phyloP scores from a whole-genome alignment of 2,113 vertebrate species.

The Trogon surrucura region DNA sequence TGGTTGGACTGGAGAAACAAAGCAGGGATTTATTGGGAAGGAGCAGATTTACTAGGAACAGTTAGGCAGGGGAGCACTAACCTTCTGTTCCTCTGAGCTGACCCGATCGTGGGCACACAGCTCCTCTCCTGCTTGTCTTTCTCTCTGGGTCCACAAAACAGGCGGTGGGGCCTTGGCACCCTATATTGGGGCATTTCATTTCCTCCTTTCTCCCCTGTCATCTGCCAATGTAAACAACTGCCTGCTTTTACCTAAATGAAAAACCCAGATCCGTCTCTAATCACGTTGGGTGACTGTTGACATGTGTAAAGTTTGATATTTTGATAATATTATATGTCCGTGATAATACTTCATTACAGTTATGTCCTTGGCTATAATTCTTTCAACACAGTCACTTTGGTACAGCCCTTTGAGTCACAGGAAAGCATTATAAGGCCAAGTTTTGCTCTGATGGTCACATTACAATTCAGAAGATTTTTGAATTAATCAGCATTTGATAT shows the following conservation, averaged over 20 bases:
- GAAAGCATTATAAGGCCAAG: neutral
- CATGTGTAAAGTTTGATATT: constrained; percentile 43
- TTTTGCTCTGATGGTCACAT: neutral
- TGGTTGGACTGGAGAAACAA: neutral
- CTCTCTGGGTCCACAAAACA: neutral
- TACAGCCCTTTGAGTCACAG: neutral
- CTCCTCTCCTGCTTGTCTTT: neutral
- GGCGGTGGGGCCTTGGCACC: neutral
- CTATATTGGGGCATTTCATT: neutral
- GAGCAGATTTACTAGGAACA: constrained; percentile 29
- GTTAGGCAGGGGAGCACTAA: neutral
- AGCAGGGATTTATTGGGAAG: neutral
- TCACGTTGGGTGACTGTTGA: constrained; percentile 17
- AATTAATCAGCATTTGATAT: constrained; percentile 28
- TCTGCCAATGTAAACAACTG: constrained; percentile 15
- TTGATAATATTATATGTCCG: constrained; percentile 42
- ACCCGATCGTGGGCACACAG: rapidly evolving
- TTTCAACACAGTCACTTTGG: constrained; percentile 42
- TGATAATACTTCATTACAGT: constrained; percentile 53
- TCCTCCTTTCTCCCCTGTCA: neutral
- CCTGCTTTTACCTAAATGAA: neutral
- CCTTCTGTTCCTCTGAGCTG: neutral
- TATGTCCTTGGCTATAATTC: constrained; percentile 57
- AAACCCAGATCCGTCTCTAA: constrained; percentile 47
- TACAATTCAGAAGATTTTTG: neutral